Evolutionary conservation across 2,113 vertebrate species (phyloP).

Genomic region (Myrmophylax atrothorax): DNA sequence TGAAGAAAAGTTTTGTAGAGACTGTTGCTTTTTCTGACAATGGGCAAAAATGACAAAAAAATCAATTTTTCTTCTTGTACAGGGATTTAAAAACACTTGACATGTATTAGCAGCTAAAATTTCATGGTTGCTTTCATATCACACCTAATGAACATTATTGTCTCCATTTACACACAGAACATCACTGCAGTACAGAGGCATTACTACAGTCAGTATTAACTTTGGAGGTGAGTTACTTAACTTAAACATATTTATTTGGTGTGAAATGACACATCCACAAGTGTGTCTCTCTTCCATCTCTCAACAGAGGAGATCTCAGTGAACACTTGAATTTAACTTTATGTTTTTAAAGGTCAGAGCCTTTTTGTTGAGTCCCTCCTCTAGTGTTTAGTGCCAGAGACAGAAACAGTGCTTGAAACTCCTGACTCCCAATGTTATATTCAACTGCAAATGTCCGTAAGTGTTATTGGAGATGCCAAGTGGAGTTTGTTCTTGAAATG

Average conservation of each 20-base stretch:
- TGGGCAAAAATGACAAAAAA: neutral
- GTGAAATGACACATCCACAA: neutral
- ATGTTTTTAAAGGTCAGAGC: slow-evolving; percentile 1
- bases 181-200: neutral
- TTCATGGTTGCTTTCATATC: neutral
- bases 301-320: neutral
- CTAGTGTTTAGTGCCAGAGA: neutral
- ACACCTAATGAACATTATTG: neutral
- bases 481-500: neutral
- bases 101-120: neutral
- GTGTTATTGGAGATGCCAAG: neutral
- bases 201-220: neutral
- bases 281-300: neutral
- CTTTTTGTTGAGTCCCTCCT: neutral
- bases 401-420: neutral
- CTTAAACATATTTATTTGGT: neutral
- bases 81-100: neutral
- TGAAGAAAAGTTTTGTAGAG: neutral
- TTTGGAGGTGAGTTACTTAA: neutral
- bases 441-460: neutral
- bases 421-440: neutral
- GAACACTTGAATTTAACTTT: neutral
- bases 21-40: neutral
- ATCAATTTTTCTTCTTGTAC: neutral
- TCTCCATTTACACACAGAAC: neutral